Evolutionary conservation across 2,113 vertebrate genomes (phyloP).

Genomic region (Lamprologus tigripictilis): DNA sequence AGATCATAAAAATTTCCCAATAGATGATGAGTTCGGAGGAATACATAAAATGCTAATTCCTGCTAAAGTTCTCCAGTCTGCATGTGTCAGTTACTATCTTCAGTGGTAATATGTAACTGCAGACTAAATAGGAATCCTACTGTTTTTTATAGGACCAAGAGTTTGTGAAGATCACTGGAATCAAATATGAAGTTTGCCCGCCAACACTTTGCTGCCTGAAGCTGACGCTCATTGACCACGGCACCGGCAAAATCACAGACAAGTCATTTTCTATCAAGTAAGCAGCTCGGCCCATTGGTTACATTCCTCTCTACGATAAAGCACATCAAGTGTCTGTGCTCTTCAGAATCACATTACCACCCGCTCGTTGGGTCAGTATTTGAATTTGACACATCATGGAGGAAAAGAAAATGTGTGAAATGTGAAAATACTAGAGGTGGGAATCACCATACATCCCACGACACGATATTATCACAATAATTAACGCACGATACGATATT

Average conservation of each 20-base stretch:
- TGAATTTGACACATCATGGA: background rate
- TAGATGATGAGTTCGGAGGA: background rate
- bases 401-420: background rate
- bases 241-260: constrained; percentile 83
- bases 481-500: too few relatives aligned
- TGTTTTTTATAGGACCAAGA: constrained; percentile 85
- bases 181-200: constrained; percentile 92
- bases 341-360: background rate
- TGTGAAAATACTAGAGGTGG: background rate
- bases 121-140: background rate
- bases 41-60: background rate
- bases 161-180: constrained; percentile 95
- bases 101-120: background rate
- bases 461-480: too few relatives aligned
- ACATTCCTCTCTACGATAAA: background rate
- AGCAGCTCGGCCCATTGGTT: background rate
- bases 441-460: too few relatives aligned
- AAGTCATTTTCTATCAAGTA: constrained; percentile 94
- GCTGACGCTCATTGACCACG: constrained; percentile 88
- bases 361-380: background rate
- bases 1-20: background rate
- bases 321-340: background rate
- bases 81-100: background rate
- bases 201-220: constrained; percentile 94
- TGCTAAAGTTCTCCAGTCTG: background rate